Evolutionary conservation across 2,113 vertebrate species (phyloP), one percentile per base, ranked within the genome.

Genomic region (Dasyornis broadbenti): DNA sequence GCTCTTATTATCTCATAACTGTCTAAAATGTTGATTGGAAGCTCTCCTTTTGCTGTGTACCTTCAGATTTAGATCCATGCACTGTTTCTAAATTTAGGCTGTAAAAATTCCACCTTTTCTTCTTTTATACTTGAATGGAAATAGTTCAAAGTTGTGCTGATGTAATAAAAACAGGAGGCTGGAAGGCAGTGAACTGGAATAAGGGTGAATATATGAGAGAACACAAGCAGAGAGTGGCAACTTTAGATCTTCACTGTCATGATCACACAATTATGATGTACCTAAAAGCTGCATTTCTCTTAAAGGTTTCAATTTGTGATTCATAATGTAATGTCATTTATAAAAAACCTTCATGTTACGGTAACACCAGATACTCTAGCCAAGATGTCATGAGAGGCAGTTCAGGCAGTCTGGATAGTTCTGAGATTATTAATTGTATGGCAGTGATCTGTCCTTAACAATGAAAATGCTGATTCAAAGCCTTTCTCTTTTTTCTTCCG

Each of bases 51-150:
- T 75, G 69, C 65, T 73, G 21, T 52, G 17, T 66, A 60, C 57
- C 21, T 93, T 85, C 61, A 59, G 52, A 64, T 91, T 94, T 86
- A 52, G 60, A 35, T 92, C 40, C 40, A 6, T n/a, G 13, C 35
- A 22, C 49, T 68, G 35, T 56, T 92, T 79, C 81, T 94, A 82
- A 92, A 87, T 95, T 94, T 89, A 86, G 64, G 30, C 47, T 53
- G 44, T 6, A 6, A 59, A 93, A 92, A 65, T 81, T 81, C 79
- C 52, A n/a, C 49, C 75, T 75, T 81, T 77, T 57, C 37, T 92
- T 93, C 75, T 86, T 91, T 86, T 78, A 71, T 86, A 83, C 66
- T 73, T 86, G 42, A 69, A 54, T 90, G 54, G 84, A 95, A 82
- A 59, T 77, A 77, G 45, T 92, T 95, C 73, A 52, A 75, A 93